Conservation (phyloP, 2,888 invertebrate genomes). For the Drosophila colorata region DNA sequence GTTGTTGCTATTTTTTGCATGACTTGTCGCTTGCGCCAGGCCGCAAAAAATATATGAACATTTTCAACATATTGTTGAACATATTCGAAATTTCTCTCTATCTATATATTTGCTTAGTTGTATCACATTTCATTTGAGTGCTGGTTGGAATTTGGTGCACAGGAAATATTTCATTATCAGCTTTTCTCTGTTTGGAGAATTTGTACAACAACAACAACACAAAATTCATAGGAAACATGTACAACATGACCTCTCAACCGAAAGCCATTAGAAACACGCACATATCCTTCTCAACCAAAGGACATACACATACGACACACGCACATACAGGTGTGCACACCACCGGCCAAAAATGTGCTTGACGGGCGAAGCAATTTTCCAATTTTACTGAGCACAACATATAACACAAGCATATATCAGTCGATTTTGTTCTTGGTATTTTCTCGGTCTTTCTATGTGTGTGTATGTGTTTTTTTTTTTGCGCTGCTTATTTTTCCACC, state of each 20-base stretch:
- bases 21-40: constrained; percentile 11
- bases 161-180: constrained; percentile 58
- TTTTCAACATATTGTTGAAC: constrained; percentile 52
- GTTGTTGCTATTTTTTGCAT: constrained; percentile 34
- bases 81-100: constrained; percentile 43
- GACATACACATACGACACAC: constrained; percentile 3
- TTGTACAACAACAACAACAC: constrained; percentile 18
- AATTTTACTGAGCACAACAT: constrained; percentile 44
- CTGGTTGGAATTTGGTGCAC: constrained; percentile 32
- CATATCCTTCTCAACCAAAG: constrained; percentile 32
- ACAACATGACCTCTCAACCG: constrained; percentile 39
- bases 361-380: constrained; percentile 39
- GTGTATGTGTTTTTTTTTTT: constrained; percentile 10
- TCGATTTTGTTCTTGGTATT: constrained; percentile 18
- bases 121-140: constrained; percentile 31
- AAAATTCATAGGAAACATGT: constrained; percentile 28
- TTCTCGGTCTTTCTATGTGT: neutral
- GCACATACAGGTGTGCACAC: constrained; percentile 17
- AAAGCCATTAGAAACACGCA: constrained; percentile 57
- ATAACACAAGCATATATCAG: constrained; percentile 28
- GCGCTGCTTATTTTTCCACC: constrained; percentile 49
- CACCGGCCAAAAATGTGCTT: constrained; percentile 12
- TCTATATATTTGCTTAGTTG: constrained; percentile 12
- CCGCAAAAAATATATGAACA: constrained; percentile 29
- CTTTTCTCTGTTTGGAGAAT: constrained; percentile 15